A percentile compares a stretch with the other conserved stretches of the same genome.
Conservation (phyloP, 1,140 invertebrate species). For the Goniozus legneri region DNA sequence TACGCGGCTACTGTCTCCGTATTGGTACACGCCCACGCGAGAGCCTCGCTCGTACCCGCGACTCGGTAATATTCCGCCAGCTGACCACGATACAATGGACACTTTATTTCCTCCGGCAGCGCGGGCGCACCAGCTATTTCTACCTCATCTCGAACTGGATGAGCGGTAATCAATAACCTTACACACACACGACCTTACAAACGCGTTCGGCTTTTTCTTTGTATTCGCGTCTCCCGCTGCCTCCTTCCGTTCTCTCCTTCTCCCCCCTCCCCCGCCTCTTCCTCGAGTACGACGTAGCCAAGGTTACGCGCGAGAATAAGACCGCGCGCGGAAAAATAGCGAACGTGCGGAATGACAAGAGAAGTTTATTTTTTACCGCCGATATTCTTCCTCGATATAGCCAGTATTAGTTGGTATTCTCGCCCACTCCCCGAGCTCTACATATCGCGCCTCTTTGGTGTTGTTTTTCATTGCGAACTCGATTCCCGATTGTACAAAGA, state of each 20-base stretch:
- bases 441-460: too few relatives aligned
- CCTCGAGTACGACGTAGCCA: too few relatives aligned
- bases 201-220: background rate
- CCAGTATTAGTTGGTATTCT: background rate
- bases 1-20: background rate
- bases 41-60: background rate
- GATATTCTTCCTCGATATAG: background rate
- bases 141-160: slow-evolving; percentile 3
- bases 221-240: background rate
- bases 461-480: too few relatives aligned
- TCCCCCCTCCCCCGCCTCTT: background rate
- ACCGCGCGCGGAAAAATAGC: background rate
- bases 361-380: background rate
- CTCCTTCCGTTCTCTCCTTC: slow-evolving; percentile 5
- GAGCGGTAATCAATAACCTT: slow-evolving; percentile 24
- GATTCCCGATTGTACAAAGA: too few relatives aligned
- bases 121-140: background rate
- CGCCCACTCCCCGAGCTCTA: background rate
- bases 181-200: background rate
- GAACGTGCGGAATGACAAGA: too few relatives aligned
- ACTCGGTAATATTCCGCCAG: slow-evolving; percentile 23
- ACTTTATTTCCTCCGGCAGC: slow-evolving; percentile 11
- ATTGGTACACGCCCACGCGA: background rate
- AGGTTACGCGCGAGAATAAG: background rate
- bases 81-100: slow-evolving; percentile 21